Evolutionary conservation across 2,888 invertebrate genomes (phyloP).

Genomic region (Cartodere bifasciata): DNA sequence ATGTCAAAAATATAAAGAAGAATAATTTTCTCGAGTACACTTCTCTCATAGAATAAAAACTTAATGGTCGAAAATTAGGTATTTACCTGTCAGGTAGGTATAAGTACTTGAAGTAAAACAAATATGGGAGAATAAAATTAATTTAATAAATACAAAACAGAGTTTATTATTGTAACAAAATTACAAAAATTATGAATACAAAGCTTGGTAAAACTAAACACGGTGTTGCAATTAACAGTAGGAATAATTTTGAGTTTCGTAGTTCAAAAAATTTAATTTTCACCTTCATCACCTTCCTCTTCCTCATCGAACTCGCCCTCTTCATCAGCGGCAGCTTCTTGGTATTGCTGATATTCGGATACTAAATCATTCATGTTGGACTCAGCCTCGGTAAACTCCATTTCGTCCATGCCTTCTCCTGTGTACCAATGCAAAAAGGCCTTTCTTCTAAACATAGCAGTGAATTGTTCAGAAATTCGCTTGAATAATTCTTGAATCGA

Average conservation of each 20-base stretch:
- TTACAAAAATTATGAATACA: neutral
- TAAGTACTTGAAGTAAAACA: too few species aligned
- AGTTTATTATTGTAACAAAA: too few species aligned
- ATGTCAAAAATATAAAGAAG: too few species aligned
- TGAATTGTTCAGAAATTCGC: slow-evolving; percentile 81
- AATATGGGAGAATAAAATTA: too few species aligned
- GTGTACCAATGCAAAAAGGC: slow-evolving; percentile 98
- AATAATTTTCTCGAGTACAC: too few species aligned
- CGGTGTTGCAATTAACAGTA: neutral
- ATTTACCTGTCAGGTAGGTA: too few species aligned
- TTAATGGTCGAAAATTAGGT: too few species aligned
- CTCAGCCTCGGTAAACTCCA: slow-evolving; percentile 91
- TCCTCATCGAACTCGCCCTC: slow-evolving; percentile 73
- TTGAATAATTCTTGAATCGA: slow-evolving; percentile 89
- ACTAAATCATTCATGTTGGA: slow-evolving; percentile 93
- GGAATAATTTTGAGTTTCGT: neutral
- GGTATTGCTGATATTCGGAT: slow-evolving; percentile 89
- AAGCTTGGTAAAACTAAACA: neutral
- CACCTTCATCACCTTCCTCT: slow-evolving; percentile 56
- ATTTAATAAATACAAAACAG: too few species aligned
- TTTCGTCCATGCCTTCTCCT: slow-evolving; percentile 93
- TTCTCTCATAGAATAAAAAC: too few species aligned
- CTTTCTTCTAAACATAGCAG: slow-evolving; percentile 91
- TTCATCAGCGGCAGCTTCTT: slow-evolving; percentile 76
- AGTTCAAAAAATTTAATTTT: slow-evolving; percentile 24